Conservation (phyloP, 2,797 vertebrate species). For the Sphaeramia orbicularis region DNA sequence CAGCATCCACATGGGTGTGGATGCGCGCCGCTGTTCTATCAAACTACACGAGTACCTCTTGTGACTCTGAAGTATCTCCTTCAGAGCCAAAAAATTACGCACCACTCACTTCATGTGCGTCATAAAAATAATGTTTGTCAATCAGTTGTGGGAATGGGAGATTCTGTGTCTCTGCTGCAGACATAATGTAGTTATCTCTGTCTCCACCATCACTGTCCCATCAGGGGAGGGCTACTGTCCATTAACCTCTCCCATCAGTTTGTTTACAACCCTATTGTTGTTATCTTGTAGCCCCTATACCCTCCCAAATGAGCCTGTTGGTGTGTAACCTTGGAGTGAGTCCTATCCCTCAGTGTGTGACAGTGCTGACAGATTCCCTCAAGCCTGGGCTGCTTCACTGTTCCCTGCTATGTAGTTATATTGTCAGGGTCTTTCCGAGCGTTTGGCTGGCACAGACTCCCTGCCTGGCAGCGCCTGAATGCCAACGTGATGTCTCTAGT, state of each 20-base stretch:
- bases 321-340: constrained; percentile 53
- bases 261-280: constrained; percentile 35
- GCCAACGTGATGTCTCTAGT: constrained; percentile 70
- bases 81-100: neutral
- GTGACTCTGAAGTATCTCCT: neutral
- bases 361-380: constrained; percentile 60
- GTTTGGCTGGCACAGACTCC: constrained; percentile 63
- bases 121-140: constrained; percentile 9
- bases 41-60: constrained; percentile 27
- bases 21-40: constrained; percentile 28
- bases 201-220: constrained; percentile 45
- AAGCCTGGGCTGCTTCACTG: constrained; percentile 54
- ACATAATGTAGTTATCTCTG: constrained; percentile 19
- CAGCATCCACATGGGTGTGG: constrained; percentile 73
- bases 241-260: constrained; percentile 50
- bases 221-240: constrained; percentile 37
- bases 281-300: constrained; percentile 16
- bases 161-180: constrained; percentile 33
- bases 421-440: constrained; percentile 66
- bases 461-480: constrained; percentile 69
- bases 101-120: neutral
- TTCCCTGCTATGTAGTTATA: constrained; percentile 61
- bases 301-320: constrained; percentile 37
- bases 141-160: constrained; percentile 15
- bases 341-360: constrained; percentile 53